phyloP scores from a whole-genome alignment of 2,113 vertebrate genomes.

The Okapia johnstoni region DNA sequence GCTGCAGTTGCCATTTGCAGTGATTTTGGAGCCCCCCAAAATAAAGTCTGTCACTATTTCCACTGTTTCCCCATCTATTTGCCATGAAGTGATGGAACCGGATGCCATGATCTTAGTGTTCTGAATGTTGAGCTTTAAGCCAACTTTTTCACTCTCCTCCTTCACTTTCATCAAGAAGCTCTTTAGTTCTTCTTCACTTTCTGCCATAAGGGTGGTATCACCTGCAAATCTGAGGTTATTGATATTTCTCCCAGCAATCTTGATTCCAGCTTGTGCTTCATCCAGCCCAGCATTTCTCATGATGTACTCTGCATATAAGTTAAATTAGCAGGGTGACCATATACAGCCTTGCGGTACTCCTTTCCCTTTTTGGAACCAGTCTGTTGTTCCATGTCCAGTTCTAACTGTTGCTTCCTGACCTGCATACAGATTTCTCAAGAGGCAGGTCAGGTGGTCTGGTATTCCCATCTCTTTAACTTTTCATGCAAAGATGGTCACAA shows the following conservation, averaged over 20 bases:
- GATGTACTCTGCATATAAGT: not conserved
- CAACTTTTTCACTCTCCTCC: not conserved
- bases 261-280: not conserved
- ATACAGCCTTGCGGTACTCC: accelerated
- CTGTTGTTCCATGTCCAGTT: not conserved
- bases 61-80: not conserved
- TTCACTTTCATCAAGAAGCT: not conserved
- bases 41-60: not conserved
- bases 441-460: not conserved
- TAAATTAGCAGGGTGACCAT: not conserved
- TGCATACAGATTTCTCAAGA: not conserved
- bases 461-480: not conserved
- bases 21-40: not conserved
- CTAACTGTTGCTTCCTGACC: not conserved
- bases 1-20: not conserved
- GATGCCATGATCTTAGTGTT: not conserved
- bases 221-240: not conserved
- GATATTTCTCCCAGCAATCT: not conserved
- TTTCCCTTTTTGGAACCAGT: not conserved
- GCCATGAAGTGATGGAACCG: accelerated
- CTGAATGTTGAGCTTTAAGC: not conserved
- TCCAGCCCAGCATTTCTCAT: not conserved
- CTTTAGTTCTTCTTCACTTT: not conserved
- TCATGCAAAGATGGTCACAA: not conserved
- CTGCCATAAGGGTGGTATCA: not conserved